Evolutionary conservation across 2,797 vertebrate genomes (phyloP).

Genomic region (Knipowitschia caucasica): DNA sequence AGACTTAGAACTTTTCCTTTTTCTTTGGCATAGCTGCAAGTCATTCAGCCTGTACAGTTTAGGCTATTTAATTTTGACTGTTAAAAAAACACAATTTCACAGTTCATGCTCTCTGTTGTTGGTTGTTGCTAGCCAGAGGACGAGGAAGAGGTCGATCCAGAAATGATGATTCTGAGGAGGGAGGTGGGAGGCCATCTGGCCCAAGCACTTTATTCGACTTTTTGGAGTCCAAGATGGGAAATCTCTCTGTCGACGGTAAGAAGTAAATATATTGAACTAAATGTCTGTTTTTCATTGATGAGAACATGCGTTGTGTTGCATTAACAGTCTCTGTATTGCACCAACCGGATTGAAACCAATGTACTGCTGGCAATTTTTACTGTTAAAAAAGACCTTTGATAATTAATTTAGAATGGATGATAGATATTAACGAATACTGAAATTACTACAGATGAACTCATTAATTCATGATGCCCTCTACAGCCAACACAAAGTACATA

Average conservation of each 20-base stretch:
- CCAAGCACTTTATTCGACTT: slow-evolving; percentile 99
- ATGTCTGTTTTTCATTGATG: no score
- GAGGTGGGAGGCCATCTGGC: slow-evolving; percentile 89
- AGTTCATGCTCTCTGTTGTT: slow-evolving; percentile 1
- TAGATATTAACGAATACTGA: no score
- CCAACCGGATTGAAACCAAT: no score
- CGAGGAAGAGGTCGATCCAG: slow-evolving; percentile 87
- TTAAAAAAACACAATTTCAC: neutral
- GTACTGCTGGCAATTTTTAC: no score
- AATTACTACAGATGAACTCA: no score
- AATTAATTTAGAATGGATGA: no score
- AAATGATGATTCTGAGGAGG: slow-evolving; percentile 88
- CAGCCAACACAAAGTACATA: no score
- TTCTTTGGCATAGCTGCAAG: slow-evolving; percentile 4
- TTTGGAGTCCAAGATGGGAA: slow-evolving; percentile 97
- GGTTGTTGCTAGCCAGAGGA: slow-evolving; percentile 78
- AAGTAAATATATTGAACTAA: slow-evolving; percentile 3
- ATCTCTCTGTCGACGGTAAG: slow-evolving; percentile 89
- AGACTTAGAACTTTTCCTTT: slow-evolving; percentile 2
- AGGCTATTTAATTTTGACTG: slow-evolving; percentile 9
- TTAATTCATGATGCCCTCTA: no score
- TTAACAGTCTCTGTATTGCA: no score
- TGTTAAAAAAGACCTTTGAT: no score
- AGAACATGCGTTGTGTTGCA: no score
- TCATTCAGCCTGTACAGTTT: slow-evolving; percentile 2